These are phyloP conservation scores for Gibbula magus DNA, from an alignment of 2,888 invertebrate genomes.

Conservation along the genomic window DNA sequence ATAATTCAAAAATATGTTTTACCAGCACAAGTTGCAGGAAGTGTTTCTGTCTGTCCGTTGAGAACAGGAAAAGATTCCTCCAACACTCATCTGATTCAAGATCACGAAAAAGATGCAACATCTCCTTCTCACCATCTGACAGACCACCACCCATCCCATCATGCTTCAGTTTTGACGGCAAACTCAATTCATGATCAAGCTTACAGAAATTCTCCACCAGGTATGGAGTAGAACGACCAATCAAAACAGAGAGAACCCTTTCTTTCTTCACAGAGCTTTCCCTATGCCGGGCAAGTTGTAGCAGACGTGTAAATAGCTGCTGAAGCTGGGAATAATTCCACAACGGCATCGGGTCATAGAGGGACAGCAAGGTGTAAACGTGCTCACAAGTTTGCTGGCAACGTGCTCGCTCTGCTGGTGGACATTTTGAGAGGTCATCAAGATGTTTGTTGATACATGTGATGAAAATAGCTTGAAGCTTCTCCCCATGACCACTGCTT, in stretches of 20 bases:
- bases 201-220: conserved; percentile 62
- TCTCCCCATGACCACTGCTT: conserved; percentile 42
- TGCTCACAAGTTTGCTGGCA: conserved; percentile 20
- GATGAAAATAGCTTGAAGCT: conserved; percentile 56
- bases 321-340: conserved; percentile 57
- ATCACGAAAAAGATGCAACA: conserved; percentile 50
- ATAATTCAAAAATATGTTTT: conserved; percentile 15
- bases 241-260: conserved; percentile 54
- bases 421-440: conserved; percentile 38
- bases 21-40: conserved; percentile 66
- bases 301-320: conserved; percentile 54
- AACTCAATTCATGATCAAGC: conserved; percentile 29
- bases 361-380: conserved; percentile 54
- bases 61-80: conserved; percentile 57
- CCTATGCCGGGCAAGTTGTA: conserved; percentile 46
- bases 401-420: not conserved
- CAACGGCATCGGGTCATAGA: conserved; percentile 57
- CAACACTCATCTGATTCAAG: conserved; percentile 52
- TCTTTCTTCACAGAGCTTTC: conserved; percentile 42
- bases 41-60: conserved; percentile 59
- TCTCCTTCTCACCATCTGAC: conserved; percentile 51
- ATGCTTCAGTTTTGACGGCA: not conserved
- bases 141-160: conserved; percentile 38
- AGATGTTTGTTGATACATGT: conserved; percentile 54
- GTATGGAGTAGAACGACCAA: conserved; percentile 52